Base-by-base conservation (phyloP, 2,797 vertebrate genomes). In the Vipera latastei region DNA sequence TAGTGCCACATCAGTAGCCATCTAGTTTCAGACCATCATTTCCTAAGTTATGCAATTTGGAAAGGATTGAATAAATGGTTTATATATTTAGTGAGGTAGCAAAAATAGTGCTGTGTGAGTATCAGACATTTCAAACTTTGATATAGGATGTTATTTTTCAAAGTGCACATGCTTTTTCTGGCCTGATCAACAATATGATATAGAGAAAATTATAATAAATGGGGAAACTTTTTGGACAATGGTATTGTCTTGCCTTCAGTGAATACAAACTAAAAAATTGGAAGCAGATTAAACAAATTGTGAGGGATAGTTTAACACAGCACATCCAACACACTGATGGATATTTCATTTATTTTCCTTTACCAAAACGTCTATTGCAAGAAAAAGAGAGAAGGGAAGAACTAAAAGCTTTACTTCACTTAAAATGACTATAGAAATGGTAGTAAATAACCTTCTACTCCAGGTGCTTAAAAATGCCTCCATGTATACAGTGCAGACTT, bases 331-430 rank as follows among this genome's bases (percentile, higher is more conserved):
- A 22, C 7, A 13, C 12, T 91, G 26, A 2, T 91, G 48, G 92
- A 57, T 78, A 94, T 85, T 59, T n/a, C 38, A 13, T 93, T 94
- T 90, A 95, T 95, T 28, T 38, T 83, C 89, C 89, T 60, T 93
- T 26, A 93, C 22, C 5, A 88, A 89, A 73, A 85, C 61, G 91
- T 83, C 88, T 73, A 38, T 73, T 63, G 59, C 0, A 0, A 0
- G 1, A 95, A 94, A 38, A 38, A 83, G 95, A 90, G 86, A 63
- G 28, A 53, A 48, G 44, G 38, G 1, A 83, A 83, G 20, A 83
- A 48, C 9, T 4, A 38, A 83, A 83, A 48, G 73, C 73, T 83
- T 73, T 89, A 3, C 20, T 22, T 57, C 69, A 86, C 18, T n/a
- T 89, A 7, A 56, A 65, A 60, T 88, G 32, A 44, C 6, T 22